Evolutionary conservation across 30 jellyfish, hydroid and myxozoan species (phyloP).

Genomic region (Hydra vulgaris): DNA sequence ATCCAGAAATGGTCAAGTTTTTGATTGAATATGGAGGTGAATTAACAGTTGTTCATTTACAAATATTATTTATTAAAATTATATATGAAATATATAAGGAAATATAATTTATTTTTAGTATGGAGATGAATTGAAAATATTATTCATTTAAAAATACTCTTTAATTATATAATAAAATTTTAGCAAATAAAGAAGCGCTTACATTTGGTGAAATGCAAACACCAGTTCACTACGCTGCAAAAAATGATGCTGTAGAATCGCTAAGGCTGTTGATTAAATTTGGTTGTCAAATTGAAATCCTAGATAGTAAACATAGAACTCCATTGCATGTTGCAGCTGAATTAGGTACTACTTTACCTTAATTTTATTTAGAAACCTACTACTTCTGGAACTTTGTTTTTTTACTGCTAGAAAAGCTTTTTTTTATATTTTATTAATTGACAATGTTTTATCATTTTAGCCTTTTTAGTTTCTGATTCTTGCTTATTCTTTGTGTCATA

Average conservation of each 20-base stretch:
- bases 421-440: background rate
- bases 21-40: slow-evolving; percentile 68
- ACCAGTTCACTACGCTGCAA: slow-evolving; percentile 87
- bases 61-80: too few relatives aligned
- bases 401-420: background rate
- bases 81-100: too few relatives aligned
- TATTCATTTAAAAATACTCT: too few relatives aligned
- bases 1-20: slow-evolving; percentile 69
- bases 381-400: background rate
- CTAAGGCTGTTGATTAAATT: slow-evolving; percentile 40
- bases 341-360: slow-evolving; percentile 32
- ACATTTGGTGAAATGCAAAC: slow-evolving; percentile 69
- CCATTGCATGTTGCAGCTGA: slow-evolving; percentile 92
- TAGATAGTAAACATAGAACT: slow-evolving; percentile 64
- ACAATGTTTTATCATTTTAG: background rate
- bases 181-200: slow-evolving; percentile 45
- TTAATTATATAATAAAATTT: too few relatives aligned
- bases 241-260: slow-evolving; percentile 77
- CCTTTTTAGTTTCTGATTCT: background rate
- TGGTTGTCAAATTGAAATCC: slow-evolving; percentile 37
- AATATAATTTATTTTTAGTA: too few relatives aligned
- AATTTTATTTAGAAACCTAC: background rate
- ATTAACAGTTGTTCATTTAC: too few relatives aligned
- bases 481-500: background rate
- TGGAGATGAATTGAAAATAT: too few relatives aligned